These are phyloP conservation scores for Melanotaenia parkinsoni DNA, from an alignment of 2,797 vertebrate genomes.

Conservation along the genomic window DNA sequence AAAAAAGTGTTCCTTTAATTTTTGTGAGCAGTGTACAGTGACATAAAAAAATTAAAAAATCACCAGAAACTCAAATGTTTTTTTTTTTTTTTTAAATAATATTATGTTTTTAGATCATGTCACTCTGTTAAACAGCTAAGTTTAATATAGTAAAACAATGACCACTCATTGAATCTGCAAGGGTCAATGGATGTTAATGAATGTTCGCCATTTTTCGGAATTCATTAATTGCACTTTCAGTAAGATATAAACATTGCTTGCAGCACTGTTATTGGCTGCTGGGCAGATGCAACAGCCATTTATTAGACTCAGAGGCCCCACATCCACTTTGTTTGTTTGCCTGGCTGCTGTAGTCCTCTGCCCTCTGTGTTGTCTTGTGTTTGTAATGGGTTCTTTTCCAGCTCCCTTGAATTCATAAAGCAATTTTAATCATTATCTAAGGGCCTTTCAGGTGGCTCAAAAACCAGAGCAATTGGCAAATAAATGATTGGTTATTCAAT, in stretches of 20 bases:
- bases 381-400: slow-evolving; percentile 24
- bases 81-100: too few relatives aligned
- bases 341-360: slow-evolving; percentile 32
- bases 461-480: slow-evolving; percentile 14
- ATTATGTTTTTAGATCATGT: too few relatives aligned
- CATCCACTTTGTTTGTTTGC: slow-evolving; percentile 55
- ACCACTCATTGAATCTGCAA: slow-evolving; percentile 43
- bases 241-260: slow-evolving; percentile 53
- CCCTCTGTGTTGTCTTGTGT: slow-evolving; percentile 11
- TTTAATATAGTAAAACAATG: background rate
- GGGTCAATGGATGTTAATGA: slow-evolving; percentile 66
- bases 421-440: slow-evolving; percentile 27
- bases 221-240: slow-evolving; percentile 64
- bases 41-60: too few relatives aligned
- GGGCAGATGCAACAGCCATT: slow-evolving; percentile 46
- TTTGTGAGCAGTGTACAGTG: too few relatives aligned
- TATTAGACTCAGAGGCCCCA: slow-evolving; percentile 52
- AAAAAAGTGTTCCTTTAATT: too few relatives aligned
- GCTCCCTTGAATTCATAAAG: slow-evolving; percentile 12
- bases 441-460: slow-evolving; percentile 16
- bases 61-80: too few relatives aligned
- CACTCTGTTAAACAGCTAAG: too few relatives aligned
- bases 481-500: slow-evolving; percentile 9
- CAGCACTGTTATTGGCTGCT: slow-evolving; percentile 44
- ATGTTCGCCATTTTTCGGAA: slow-evolving; percentile 55